A percentile compares a stretch with the other conserved stretches of the same genome.
These are phyloP conservation scores for Chromoteleia sp. DNA, from an alignment of 2,888 invertebrate species.

Conservation along the genomic window DNA sequence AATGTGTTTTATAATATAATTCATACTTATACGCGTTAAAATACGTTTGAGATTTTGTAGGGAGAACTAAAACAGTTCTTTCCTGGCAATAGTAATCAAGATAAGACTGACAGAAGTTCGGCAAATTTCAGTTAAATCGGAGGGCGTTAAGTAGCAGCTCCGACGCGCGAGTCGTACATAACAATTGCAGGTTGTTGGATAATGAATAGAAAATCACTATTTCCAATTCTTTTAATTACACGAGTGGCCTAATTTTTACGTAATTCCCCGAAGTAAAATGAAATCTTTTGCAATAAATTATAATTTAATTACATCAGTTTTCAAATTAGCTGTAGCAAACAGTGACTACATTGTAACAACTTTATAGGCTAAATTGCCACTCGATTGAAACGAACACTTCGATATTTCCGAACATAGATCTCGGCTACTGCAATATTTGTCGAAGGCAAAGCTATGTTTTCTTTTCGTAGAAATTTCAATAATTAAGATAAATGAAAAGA, in stretches of 20 bases:
- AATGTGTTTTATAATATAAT: constrained; percentile 32
- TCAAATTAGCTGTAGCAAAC: constrained; percentile 61
- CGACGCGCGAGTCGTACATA: constrained; percentile 60
- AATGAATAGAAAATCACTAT: constrained; percentile 65
- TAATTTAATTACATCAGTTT: constrained; percentile 46
- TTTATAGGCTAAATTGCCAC: constrained; percentile 31
- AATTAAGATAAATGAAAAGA: constrained; percentile 20
- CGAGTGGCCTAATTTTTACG: constrained; percentile 12
- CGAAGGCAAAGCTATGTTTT: constrained; percentile 13
- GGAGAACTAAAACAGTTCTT: constrained; percentile 57
- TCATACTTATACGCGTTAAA: constrained; percentile 45
- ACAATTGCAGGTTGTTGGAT: constrained; percentile 64
- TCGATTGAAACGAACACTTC: constrained; percentile 53
- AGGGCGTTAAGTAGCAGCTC: constrained; percentile 66
- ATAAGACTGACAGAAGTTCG: constrained; percentile 64
- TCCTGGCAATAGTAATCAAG: constrained; percentile 58
- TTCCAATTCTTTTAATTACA: constrained; percentile 37
- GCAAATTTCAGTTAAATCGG: constrained; percentile 61
- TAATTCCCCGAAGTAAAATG: constrained; percentile 19
- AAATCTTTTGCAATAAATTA: constrained; percentile 37
- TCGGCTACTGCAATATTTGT: background rate
- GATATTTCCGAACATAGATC: constrained; percentile 42
- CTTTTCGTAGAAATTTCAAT: constrained; percentile 42
- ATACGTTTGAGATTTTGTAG: constrained; percentile 31
- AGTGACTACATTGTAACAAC: constrained; percentile 60